Conservation (phyloP, 2,888 invertebrate genomes). For the Tribolium freemani region DNA sequence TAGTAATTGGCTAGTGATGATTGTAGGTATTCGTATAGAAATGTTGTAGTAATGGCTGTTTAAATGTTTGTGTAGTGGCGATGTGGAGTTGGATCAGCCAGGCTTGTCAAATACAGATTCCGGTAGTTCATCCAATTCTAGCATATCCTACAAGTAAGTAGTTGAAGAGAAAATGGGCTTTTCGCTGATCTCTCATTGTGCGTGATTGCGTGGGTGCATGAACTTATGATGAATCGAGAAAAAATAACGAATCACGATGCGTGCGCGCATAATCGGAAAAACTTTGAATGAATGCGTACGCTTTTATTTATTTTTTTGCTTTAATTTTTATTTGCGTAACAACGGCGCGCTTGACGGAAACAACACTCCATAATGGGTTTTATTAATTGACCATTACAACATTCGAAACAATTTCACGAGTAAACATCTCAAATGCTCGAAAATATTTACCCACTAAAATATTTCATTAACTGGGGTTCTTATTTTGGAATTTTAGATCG, state of each 20-base stretch:
- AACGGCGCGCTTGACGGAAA: not conserved
- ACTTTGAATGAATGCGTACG: conserved; percentile 29
- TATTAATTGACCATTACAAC: not conserved
- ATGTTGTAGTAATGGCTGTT: conserved; percentile 45
- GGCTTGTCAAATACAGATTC: conserved; percentile 72
- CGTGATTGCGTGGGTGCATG: conserved; percentile 19
- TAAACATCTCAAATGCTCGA: no score
- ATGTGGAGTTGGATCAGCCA: conserved; percentile 75
- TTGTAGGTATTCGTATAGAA: conserved; percentile 37
- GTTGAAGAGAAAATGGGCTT: conserved; percentile 32
- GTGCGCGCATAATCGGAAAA: conserved; percentile 11
- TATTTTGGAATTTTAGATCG: not conserved
- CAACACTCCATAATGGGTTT: conserved; percentile 17
- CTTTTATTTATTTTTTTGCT: conserved; percentile 18
- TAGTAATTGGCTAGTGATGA: conserved; percentile 27
- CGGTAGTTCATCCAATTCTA: conserved; percentile 81
- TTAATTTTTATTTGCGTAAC: conserved; percentile 15
- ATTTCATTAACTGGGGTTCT: not conserved
- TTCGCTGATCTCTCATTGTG: conserved; percentile 33
- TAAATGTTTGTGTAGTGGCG: conserved; percentile 70
- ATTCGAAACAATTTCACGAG: no score
- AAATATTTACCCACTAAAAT: not conserved
- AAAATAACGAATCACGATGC: not conserved
- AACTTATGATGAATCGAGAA: conserved; percentile 3
- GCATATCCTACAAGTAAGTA: conserved; percentile 73